A percentile compares a stretch with the other conserved stretches of the same genome.
Conservation (phyloP, 2,888 invertebrate genomes). For the Pharmacophagus antenor region DNA sequence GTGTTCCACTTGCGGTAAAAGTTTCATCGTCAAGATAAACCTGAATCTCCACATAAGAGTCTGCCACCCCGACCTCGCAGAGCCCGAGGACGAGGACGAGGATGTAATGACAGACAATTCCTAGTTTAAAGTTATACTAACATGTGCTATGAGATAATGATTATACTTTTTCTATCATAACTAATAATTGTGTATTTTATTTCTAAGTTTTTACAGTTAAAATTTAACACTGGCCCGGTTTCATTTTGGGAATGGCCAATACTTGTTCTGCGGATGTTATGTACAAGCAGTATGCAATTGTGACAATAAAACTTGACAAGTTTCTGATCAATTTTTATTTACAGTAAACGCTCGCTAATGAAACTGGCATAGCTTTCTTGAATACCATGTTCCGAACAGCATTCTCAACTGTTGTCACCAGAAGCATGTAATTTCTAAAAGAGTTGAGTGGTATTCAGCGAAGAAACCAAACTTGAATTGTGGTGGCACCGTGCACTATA, state of each 20-base stretch:
- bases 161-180: conserved; percentile 71
- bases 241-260: neutral
- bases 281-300: conserved; percentile 14
- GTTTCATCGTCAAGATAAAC: conserved; percentile 74
- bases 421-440: too few species aligned
- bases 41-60: conserved; percentile 72
- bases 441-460: too few species aligned
- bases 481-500: too few species aligned
- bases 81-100: conserved; percentile 74
- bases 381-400: too few species aligned
- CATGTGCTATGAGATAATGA: conserved; percentile 52
- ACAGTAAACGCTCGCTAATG: conserved; percentile 7
- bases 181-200: conserved; percentile 37
- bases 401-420: too few species aligned
- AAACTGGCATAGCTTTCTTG: too few species aligned
- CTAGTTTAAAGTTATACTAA: conserved; percentile 49
- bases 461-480: too few species aligned
- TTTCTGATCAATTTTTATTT: conserved; percentile 19
- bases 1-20: conserved; percentile 71
- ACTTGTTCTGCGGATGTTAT: neutral
- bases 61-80: conserved; percentile 71
- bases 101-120: conserved; percentile 74
- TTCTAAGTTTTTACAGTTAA: conserved; percentile 22
- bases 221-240: neutral
- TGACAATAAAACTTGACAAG: conserved; percentile 28